Percentiles rank a stretch among this genome's conserved stretches.
phyloP scores from a whole-genome alignment of 2,888 invertebrate genomes.

The Argyresthia albistria region DNA sequence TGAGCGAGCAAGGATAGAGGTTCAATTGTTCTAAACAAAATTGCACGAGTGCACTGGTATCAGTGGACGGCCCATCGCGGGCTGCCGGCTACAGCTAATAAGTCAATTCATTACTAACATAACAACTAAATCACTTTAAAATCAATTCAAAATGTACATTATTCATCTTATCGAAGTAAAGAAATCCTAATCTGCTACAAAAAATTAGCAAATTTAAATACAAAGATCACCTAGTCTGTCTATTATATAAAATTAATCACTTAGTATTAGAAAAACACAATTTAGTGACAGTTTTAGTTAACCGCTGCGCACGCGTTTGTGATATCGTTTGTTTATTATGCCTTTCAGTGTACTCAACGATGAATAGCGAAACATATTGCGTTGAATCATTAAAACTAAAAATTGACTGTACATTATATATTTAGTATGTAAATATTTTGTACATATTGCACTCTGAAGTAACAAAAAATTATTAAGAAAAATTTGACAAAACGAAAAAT shows the following conservation, averaged over 20 bases:
- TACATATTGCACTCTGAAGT: conserved; percentile 81
- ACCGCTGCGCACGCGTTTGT: conserved; percentile 38
- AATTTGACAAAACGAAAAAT: conserved; percentile 60
- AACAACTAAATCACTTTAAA: conserved; percentile 72
- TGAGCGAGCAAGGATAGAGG: conserved; percentile 10
- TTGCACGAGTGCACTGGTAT: conserved; percentile 68
- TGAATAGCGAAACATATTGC: conserved; percentile 58
- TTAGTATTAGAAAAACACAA: conserved; percentile 67
- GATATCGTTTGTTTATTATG: conserved; percentile 55
- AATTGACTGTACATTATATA: conserved; percentile 68
- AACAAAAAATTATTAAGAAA: conserved; percentile 60
- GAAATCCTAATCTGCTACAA: conserved; percentile 70
- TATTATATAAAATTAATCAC: conserved; percentile 63
- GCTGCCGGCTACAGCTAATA: conserved; percentile 62
- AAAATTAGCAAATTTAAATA: conserved; percentile 72
- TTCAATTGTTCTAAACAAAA: conserved; percentile 39
- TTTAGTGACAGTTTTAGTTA: conserved; percentile 36
- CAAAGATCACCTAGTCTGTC: conserved; percentile 65
- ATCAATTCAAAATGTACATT: conserved; percentile 71
- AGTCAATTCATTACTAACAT: conserved; percentile 69
- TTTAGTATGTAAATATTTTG: conserved; percentile 76
- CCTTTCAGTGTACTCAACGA: conserved; percentile 62
- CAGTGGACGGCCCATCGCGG: conserved; percentile 41
- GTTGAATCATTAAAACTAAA: conserved; percentile 68
- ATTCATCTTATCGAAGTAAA: conserved; percentile 63